Base-by-base conservation (phyloP, 2,113 vertebrate genomes). In the Chelonoidis abingdonii region DNA sequence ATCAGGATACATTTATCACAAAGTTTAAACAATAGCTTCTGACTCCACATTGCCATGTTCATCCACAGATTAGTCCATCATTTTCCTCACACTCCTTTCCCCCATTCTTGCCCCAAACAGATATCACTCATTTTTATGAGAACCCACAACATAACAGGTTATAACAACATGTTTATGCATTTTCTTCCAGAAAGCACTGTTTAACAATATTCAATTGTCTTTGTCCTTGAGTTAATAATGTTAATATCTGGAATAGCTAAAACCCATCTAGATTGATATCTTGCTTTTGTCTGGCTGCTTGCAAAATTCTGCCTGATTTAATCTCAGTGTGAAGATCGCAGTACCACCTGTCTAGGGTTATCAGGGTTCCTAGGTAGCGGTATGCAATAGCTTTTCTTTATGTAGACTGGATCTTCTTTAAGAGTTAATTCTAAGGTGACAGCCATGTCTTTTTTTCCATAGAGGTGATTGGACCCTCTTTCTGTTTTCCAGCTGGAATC, bases 121-220 rank as follows among this genome's bases (percentile, higher is more conserved):
- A n/a, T 90, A 38, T 13, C 93, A 25, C 84, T 87, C 89, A 44
- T 95, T 96, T 44, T 94, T 90, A 62, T 90, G 65, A 89, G 85
- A 87, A 69, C 79, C 72, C 27, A 78, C 14, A n/a, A 69, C 9
- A 38, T n/a, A 38, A 10, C 2, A 9, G 35, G 35, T 69, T 69
- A 38, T 69, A 38, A 69, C 8, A 69, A n/a, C 17, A 69, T 38
- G 11, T 25, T 91, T 91, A 6, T 93, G 25, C 0, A 1, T 92
- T 29, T 92, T 93, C 53, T 92, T 38, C 3, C 27, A 84, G 79
- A 25, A 91, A 24, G 27, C 10, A 69, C 4, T 47, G 29, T 83
- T 88, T 72, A 50, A 83, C 95, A 90, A 65, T 69, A 49, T 11
- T 93, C 5, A 38, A 0, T 11, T 2, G 83, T 83, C 56, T 62